Evolutionary conservation across 2,113 vertebrate genomes (phyloP), one percentile per base, ranked within the genome.

Genomic region (Aphyosemion australe): DNA sequence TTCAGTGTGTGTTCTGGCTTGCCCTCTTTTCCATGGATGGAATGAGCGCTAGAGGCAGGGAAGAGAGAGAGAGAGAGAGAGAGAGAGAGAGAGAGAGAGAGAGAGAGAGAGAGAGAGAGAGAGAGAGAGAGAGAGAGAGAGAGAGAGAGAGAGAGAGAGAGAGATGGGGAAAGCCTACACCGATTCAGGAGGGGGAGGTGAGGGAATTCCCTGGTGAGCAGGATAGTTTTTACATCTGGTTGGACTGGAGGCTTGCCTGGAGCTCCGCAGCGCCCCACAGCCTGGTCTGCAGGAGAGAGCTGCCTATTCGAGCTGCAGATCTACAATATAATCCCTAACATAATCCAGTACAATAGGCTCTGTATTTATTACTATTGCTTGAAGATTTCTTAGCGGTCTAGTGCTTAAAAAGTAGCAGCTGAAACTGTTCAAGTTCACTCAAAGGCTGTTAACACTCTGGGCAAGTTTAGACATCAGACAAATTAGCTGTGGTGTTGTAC

Each of bases 151-250:
- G 91, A 92, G 92, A 88, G 92, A 90, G 45, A 19, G 59, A 19
- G 59, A 39, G 92, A 90, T 79, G 89, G 95, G 95, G 95, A 94
- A 97, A 95, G 94, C 94, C 95, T 91, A 80, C 89, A 67, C 87
- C 95, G 95, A 97, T 92, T 96, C 95, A 96, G 79, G 34, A 83
- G 81, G 74, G 85, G 81, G 85, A 82, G 81, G 82, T 88, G 88
- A 95, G 95, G 96, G 95, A 96, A 95, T 95, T 96, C 95, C 95
- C 95, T 94, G 77, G 94, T 95, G 96, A 92, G 90, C 91, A 69
- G 80, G 93, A 94, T 94, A 88, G 91, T 91, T 96, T 96, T 94
- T 94, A 91, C 91, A 95, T 94, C 93, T 94, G 93, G 93, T 85
- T 66, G 84, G 82, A 86, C 76, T 89, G 92, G 72, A 76, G 84